Evolutionary conservation across 2,888 invertebrate species (phyloP), one percentile per base, ranked within the genome.

Genomic region (Chrysodeixis includens): DNA sequence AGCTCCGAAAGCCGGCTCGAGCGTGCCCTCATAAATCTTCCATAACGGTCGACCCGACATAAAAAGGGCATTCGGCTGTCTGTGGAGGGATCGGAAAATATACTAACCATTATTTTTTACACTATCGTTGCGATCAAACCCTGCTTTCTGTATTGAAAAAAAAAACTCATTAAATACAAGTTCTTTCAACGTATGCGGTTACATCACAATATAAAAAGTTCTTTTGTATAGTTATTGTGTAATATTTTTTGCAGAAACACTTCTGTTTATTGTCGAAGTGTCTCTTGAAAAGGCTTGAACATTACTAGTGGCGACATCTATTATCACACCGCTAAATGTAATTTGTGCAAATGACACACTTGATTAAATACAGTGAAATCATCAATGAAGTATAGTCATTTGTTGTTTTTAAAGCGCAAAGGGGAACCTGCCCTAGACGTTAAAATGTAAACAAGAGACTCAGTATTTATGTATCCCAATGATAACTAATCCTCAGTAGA

Each of bases 11-110:
- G 65, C 56, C 26, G 64, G 65, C 75, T 71, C 53, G 74, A 64
- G 64, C 58, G 73, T 63, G 79, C 79, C 75, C 76, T 77, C 79
- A 86, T 88, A 87, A 87, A 86, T 88, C 84, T 83, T 83, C 74
- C 69, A 76, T 82, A 85, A 88, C 81, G 81, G 79, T 77, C 81
- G 78, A 76, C 76, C 78, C 69, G 66, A 81, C 81, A 79, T 80
- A 84, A 85, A 85, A 85, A 83, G 78, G 86, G 83, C 80, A 82
- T 82, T 84, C 74, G 71, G 70, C 74, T 75, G 79, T 79, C 80
- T 83, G 82, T 82, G 78, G 83, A 85, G 76, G 78, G 77, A 84
- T 84, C 72, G 71, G 64, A 64, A 81, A 71, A 71, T 79, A 76
- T 76, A 73, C 57, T 64, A 64, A 66, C 69, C 56, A 67, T 71